Conservation (phyloP, 2,888 invertebrate species). For the Creontiades dilutus region DNA sequence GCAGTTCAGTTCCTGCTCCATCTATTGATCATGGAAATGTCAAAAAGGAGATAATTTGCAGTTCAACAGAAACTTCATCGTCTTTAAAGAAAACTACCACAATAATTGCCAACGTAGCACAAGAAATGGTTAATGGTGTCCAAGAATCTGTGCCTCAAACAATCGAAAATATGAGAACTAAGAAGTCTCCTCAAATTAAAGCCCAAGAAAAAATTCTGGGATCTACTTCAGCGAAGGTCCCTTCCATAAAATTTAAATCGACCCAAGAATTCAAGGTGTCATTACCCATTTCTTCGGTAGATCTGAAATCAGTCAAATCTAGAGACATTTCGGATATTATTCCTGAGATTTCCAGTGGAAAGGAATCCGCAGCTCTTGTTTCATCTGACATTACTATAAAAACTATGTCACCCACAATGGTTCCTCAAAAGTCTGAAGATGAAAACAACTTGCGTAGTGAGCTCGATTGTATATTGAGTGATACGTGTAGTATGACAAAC, state of each 20-base stretch:
- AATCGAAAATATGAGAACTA: neutral
- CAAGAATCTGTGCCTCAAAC: neutral
- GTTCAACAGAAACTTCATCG: neutral
- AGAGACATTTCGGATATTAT: too few relatives aligned
- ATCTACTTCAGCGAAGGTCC: neutral
- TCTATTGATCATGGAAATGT: too few relatives aligned
- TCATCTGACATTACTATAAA: too few relatives aligned
- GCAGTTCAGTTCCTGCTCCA: too few relatives aligned
- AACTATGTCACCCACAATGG: too few relatives aligned
- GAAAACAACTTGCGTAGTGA: too few relatives aligned
- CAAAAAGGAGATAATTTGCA: neutral
- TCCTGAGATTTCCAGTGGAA: too few relatives aligned
- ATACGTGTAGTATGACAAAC: too few relatives aligned
- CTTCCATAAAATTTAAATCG: too few relatives aligned
- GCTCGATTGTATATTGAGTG: too few relatives aligned
- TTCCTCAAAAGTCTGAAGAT: too few relatives aligned
- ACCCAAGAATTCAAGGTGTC: constrained; percentile 3
- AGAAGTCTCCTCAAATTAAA: neutral
- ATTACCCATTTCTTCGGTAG: constrained; percentile 1
- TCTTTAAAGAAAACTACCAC: neutral
- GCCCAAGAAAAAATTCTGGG: neutral
- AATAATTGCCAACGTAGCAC: neutral
- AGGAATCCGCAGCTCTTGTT: too few relatives aligned
- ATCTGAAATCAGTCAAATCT: neutral
- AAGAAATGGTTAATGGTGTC: neutral